phyloP scores from a whole-genome alignment of 2,797 vertebrate species.

The Cacajao melanocephalus region DNA sequence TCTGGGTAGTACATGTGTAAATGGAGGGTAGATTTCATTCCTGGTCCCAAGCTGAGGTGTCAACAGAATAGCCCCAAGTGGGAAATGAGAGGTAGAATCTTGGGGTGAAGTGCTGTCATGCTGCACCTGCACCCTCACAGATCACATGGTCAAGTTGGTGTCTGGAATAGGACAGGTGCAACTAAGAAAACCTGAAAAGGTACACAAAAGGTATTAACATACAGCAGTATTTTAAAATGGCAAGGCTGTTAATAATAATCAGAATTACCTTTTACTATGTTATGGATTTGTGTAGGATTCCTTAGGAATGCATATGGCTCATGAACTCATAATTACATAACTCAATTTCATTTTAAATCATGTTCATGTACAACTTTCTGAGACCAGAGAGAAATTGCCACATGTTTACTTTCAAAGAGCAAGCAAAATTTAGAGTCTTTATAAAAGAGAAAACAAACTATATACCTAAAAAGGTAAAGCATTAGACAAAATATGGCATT shows the following conservation, averaged over 20 bases:
- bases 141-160: not conserved
- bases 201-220: not conserved
- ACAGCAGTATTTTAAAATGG: not conserved
- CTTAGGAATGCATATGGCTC: not conserved
- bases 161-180: not conserved
- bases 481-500: not conserved
- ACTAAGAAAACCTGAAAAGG: not conserved
- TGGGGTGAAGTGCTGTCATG: not conserved
- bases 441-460: not conserved
- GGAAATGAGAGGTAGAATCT: not conserved
- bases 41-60: not conserved
- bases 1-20: not conserved
- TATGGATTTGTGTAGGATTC: not conserved
- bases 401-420: not conserved
- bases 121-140: not conserved
- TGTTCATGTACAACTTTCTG: not conserved
- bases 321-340: not conserved
- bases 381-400: not conserved
- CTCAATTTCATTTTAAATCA: constrained; percentile 32
- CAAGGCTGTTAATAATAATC: not conserved
- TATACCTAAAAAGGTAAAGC: constrained; percentile 17
- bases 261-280: constrained; percentile 1
- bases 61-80: not conserved
- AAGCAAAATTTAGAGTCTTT: constrained; percentile 19
- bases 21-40: not conserved